These are phyloP conservation scores for Dryomyza anilis DNA, from an alignment of 2,888 invertebrate genomes.

Conservation along the genomic window DNA sequence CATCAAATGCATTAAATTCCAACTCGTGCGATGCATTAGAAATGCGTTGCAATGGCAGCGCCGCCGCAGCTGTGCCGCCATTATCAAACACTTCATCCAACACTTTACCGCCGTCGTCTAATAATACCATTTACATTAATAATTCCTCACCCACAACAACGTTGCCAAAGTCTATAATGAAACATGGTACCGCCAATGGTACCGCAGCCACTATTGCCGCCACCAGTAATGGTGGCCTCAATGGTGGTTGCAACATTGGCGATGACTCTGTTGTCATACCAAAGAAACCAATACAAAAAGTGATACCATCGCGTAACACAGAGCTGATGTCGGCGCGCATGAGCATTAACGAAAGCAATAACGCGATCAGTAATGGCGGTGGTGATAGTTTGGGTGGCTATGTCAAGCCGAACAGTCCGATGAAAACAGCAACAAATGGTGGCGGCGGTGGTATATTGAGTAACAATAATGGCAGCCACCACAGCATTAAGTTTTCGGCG, in stretches of 20 bases:
- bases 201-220: constrained; percentile 31
- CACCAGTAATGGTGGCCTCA: constrained; percentile 24
- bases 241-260: constrained; percentile 31
- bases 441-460: constrained; percentile 40
- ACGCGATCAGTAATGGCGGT: constrained; percentile 30
- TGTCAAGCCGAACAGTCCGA: constrained; percentile 62
- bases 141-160: constrained; percentile 30
- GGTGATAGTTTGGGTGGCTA: constrained; percentile 61
- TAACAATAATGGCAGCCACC: constrained; percentile 44
- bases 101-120: neutral
- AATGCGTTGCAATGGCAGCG: constrained; percentile 36
- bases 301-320: constrained; percentile 76
- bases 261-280: constrained; percentile 54
- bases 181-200: constrained; percentile 43
- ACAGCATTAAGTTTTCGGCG: constrained; percentile 1
- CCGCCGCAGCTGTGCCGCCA: neutral
- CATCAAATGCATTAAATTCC: constrained; percentile 34
- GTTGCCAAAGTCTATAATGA: constrained; percentile 57
- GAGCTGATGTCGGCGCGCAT: constrained; percentile 44
- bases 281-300: constrained; percentile 77
- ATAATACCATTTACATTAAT: no score
- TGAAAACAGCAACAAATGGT: constrained; percentile 41
- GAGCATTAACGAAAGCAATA: constrained; percentile 12
- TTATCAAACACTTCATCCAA: constrained; percentile 4
- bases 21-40: constrained; percentile 38